Evolutionary conservation across 2,888 invertebrate genomes (phyloP), one percentile per base, ranked within the genome.

Genomic region (Chrysotoxum bicinctum): DNA sequence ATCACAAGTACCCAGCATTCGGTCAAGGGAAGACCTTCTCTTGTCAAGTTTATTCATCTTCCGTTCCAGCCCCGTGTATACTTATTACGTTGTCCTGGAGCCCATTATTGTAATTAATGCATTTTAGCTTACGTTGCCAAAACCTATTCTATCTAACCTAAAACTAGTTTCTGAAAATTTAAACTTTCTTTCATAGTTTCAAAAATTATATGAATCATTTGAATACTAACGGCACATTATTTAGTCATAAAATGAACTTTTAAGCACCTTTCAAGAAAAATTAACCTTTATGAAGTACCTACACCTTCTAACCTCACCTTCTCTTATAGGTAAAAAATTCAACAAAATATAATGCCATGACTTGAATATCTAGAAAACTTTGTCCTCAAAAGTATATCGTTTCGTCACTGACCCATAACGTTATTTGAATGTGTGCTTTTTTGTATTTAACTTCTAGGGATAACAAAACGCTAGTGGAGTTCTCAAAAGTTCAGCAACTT

Each of bases 361-460:
- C 26, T 52, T 40, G 23, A 69, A 69, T 40, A 48, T 21, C 54
- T 10, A 35, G n/a, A 74, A 80, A 74, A 80, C 60, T 80, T 80
- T 74, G 45, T 69, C 69, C 54, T 62, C 30, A 52, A 68, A 80
- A 80, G 10, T 74, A 68, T 66, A 48, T 43, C 64, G 35, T 72
- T 35, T 48, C 56, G n/a, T 52, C 23, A 35, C 32, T 40, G 70
- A 58, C 52, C 26, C 43, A 60, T 40, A 4, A 35, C 37, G 23
- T 45, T 58, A 62, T 50, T 14, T 68, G n/a, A 14, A 52, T 35
- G 21, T 48, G 26, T 12, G 16, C 16, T 35, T 8, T 32, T 21
- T 64, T n/a, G n/a, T n/a, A n/a, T n/a, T n/a, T n/a, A n/a, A 14
- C 26, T 16, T 50, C 12, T 12, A 30, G 23, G 32, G 16, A 9